Base-by-base conservation (phyloP, 2,888 invertebrate species). In the Lasioglossum vierecki region DNA sequence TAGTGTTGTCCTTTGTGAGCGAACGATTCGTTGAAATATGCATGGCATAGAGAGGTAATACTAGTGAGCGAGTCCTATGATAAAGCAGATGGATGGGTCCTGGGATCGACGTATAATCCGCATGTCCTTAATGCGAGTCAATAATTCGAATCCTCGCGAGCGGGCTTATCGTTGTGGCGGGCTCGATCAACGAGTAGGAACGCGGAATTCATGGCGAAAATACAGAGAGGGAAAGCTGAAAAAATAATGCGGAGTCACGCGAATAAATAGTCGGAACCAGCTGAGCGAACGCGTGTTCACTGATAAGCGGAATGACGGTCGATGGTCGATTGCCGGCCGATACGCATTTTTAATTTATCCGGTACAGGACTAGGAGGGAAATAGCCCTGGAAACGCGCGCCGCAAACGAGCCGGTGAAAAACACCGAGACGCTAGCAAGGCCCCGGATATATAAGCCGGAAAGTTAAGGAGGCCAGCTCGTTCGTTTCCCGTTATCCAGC, bases 401-500 rank as follows among this genome's bases (percentile, higher is more conserved):
- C 18, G 77, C 76, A 46, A 76, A 83, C 76, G 72, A 74, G 70
- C 74, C 76, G 8, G 18, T 76, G 77, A 74, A 84, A 84, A 83
- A 78, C 76, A 75, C 39, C 57, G 39, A 26, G 46, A n/a, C 1
- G 18, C 41, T 26, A 18, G 57, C 53, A 30, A 18, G 44, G 3
- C 5, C 15, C 2, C 9, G 66, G 39, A 70, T 49, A 74, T 39
- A 57, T 70, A 49, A 63, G 26, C 39, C 35, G 68, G n/a, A 30
- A 81, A 76, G 74, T 80, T 74, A 71, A 44, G 35, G 41, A 41
- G 49, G 60, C 11, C 39, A 75, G 71, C 46, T 78, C 77, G 78
- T 85, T 85, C 85, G 78, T 85, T 78, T 76, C 57, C 44, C 78
- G 78, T 78, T 85, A 85, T 85, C 85, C 72, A 60, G 46, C 79